phyloP scores from a whole-genome alignment of 2,113 vertebrate species.

The Notothenia coriiceps region DNA sequence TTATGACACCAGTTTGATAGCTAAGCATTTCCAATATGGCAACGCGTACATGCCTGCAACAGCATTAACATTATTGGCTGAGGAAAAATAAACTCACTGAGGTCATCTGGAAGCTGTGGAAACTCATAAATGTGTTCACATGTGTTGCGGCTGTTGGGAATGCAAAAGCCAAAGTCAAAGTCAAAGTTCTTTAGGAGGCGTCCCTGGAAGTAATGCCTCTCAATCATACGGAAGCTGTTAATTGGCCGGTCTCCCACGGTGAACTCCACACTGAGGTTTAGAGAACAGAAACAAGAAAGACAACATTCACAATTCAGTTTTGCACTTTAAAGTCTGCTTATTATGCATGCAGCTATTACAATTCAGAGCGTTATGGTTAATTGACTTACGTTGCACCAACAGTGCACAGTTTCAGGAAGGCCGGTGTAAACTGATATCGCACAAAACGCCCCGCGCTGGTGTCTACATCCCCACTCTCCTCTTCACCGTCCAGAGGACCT shows the following conservation, averaged over 20 bases:
- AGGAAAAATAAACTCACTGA: slow-evolving; percentile 87
- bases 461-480: slow-evolving; percentile 88
- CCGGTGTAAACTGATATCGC: slow-evolving; percentile 98
- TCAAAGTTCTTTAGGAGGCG: slow-evolving; percentile 97
- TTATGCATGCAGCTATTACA: not conserved
- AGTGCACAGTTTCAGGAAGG: slow-evolving; percentile 93
- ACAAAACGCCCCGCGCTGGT: slow-evolving; percentile 94
- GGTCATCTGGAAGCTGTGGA: slow-evolving; percentile 95
- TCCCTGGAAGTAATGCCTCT: slow-evolving; percentile 97
- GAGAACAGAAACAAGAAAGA: slow-evolving; percentile 5
- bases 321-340: not conserved
- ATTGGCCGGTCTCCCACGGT: slow-evolving; percentile 96
- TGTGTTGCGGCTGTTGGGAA: slow-evolving; percentile 97
- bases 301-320: not conserved
- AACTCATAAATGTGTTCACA: slow-evolving; percentile 99
- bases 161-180: slow-evolving; percentile 99
- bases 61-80: not conserved
- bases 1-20: too few relatives aligned
- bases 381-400: slow-evolving; percentile 97
- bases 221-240: slow-evolving; percentile 97
- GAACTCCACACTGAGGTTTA: slow-evolving; percentile 92
- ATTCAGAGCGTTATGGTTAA: not conserved
- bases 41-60: too few relatives aligned
- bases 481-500: slow-evolving; percentile 89
- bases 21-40: too few relatives aligned